phyloP scores from a whole-genome alignment of 2,797 vertebrate genomes.

The Schizothorax lantsangensis region DNA sequence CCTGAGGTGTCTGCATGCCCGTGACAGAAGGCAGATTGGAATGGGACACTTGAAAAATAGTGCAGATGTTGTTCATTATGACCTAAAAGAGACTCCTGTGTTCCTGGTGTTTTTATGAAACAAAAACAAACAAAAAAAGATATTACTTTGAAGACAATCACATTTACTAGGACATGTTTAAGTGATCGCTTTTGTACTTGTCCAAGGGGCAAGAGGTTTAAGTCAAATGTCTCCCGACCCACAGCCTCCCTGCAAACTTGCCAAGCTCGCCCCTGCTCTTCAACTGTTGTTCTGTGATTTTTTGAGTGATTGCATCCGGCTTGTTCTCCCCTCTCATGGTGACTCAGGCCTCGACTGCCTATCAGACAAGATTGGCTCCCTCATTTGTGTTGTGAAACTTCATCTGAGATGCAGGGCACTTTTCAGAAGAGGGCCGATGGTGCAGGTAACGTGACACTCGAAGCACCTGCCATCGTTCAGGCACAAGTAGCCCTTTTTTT shows the following conservation, averaged over 20 bases:
- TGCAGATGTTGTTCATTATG: conserved; percentile 66
- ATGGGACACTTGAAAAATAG: conserved; percentile 64
- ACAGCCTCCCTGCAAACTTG: conserved; percentile 74
- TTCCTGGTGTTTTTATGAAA: conserved; percentile 78
- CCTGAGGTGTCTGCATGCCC: conserved; percentile 67
- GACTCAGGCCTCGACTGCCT: conserved; percentile 84
- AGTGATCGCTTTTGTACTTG: conserved; percentile 81
- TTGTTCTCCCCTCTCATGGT: conserved; percentile 84
- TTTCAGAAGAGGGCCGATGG: conserved; percentile 70
- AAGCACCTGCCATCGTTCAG: conserved; percentile 19
- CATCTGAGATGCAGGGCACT: conserved; percentile 70
- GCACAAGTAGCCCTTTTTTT: conserved; percentile 30
- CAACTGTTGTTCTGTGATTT: conserved; percentile 83
- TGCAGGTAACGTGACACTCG: conserved; percentile 27
- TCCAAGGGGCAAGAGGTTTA: conserved; percentile 75
- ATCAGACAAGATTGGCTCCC: conserved; percentile 81
- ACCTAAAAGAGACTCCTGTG: conserved; percentile 69
- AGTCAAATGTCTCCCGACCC: conserved; percentile 65
- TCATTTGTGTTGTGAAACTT: conserved; percentile 51
- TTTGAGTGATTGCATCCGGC: conserved; percentile 79
- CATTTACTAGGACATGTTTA: conserved; percentile 83
- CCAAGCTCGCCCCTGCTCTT: conserved; percentile 69
- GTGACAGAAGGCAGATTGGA: conserved; percentile 70
- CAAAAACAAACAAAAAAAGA: conserved; percentile 67
- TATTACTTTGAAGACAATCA: conserved; percentile 93